A percentile compares a stretch with the other conserved stretches of the same genome.
Conservation (phyloP, 2,888 invertebrate species). For the Drosophila helvetica region DNA sequence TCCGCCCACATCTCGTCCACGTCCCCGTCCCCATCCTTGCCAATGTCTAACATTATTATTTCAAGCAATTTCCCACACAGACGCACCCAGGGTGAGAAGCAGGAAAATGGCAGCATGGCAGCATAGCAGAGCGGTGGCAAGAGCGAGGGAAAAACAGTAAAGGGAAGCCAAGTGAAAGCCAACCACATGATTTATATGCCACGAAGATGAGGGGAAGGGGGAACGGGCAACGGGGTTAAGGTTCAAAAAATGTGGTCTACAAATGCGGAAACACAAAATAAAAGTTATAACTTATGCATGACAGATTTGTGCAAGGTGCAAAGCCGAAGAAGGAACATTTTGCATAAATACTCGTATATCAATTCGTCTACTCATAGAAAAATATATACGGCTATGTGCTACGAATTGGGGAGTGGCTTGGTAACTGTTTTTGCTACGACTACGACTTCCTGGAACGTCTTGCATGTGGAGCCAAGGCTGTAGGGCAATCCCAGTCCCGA, state of each 20-base stretch:
- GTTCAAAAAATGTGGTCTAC: constrained; percentile 54
- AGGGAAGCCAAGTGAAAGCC: constrained; percentile 63
- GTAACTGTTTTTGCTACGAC: not conserved
- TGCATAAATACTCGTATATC: constrained; percentile 53
- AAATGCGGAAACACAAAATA: constrained; percentile 74
- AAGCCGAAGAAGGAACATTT: constrained; percentile 53
- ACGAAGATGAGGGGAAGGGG: constrained; percentile 22
- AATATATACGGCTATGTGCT: constrained; percentile 4
- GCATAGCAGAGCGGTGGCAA: not conserved
- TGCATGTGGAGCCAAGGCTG: not conserved
- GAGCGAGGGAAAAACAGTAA: constrained; percentile 21
- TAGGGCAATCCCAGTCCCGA: not conserved
- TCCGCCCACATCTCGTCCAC: constrained; percentile 24
- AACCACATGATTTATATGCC: constrained; percentile 73
- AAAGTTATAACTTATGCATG: constrained; percentile 79
- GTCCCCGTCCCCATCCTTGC: constrained; percentile 46
- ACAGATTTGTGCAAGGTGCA: constrained; percentile 76
- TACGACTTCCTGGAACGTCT: not conserved
- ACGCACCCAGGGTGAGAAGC: constrained; percentile 32
- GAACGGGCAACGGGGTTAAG: constrained; percentile 1
- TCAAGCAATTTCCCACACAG: constrained; percentile 73
- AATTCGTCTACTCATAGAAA: constrained; percentile 24
- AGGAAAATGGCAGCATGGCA: not conserved
- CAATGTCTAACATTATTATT: constrained; percentile 72
- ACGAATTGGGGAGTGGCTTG: constrained; percentile 13